Evolutionary conservation across 2,888 invertebrate species (phyloP).

Genomic region (Tetragonula carbonaria): DNA sequence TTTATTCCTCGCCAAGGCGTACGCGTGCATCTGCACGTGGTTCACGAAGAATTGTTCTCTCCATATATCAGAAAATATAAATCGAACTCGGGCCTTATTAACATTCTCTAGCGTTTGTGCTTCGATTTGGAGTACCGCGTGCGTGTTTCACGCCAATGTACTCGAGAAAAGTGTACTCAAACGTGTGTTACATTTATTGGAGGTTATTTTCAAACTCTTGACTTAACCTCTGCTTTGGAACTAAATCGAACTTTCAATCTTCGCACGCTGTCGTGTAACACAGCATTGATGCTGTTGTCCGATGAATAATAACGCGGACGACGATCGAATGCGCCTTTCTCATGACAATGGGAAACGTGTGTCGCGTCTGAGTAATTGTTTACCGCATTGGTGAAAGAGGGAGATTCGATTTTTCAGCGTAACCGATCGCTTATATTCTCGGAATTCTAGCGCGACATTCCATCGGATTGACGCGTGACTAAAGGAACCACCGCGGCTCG

Average conservation of each 20-base stretch:
- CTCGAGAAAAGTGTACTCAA: not conserved
- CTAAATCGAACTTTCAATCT: constrained; percentile 1
- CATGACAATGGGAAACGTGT: not conserved
- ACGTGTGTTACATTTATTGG: too few relatives aligned
- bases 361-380: constrained; percentile 34
- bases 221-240: constrained; percentile 41
- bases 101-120: not conserved
- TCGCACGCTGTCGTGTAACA: not conserved
- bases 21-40: constrained; percentile 38
- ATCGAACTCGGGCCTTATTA: not conserved
- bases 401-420: constrained; percentile 49
- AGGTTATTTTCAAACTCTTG: constrained; percentile 14
- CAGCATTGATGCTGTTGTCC: too few relatives aligned
- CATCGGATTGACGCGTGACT: constrained; percentile 44
- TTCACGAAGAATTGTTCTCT: constrained; percentile 18
- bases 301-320: not conserved
- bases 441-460: constrained; percentile 54
- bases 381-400: constrained; percentile 37
- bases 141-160: not conserved
- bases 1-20: not conserved
- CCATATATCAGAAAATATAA: not conserved
- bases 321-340: not conserved
- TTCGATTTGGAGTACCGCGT: not conserved
- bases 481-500: not conserved
- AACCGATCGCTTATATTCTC: constrained; percentile 30